phyloP scores from a whole-genome alignment of 2,113 vertebrate species.

The Misgurnus anguillicaudatus region DNA sequence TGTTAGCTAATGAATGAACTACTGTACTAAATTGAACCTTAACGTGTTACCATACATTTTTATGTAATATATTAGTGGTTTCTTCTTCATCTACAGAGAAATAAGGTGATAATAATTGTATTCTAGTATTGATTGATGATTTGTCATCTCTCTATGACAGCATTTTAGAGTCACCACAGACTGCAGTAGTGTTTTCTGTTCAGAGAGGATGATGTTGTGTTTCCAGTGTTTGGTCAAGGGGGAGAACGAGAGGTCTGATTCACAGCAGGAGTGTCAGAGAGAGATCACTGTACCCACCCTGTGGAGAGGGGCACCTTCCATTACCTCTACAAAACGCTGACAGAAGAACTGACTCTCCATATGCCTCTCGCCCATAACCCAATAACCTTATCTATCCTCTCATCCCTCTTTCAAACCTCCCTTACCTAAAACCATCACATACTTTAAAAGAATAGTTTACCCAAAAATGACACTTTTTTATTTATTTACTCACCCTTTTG shows the following conservation, averaged over 20 bases:
- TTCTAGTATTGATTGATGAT: background rate
- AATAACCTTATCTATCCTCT: background rate
- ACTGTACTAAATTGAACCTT: too few relatives aligned
- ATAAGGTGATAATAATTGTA: background rate
- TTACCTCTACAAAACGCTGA: slow-evolving; percentile 60
- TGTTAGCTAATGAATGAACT: too few relatives aligned
- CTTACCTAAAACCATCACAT: background rate
- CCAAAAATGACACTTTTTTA: too few relatives aligned
- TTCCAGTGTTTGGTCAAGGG: slow-evolving; percentile 23
- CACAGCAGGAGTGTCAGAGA: slow-evolving; percentile 46
- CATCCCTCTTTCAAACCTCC: background rate
- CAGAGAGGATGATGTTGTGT: background rate
- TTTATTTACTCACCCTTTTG: background rate
- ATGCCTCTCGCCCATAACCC: slow-evolving; percentile 32
- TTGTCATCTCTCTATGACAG: background rate
- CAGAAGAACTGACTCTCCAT: slow-evolving; percentile 37
- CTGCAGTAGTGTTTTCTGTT: slow-evolving; percentile 1
- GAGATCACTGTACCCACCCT: slow-evolving; percentile 31
- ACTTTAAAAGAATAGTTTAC: background rate
- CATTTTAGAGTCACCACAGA: background rate
- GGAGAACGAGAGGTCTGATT: slow-evolving; percentile 37
- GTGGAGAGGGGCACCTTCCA: slow-evolving; percentile 53
- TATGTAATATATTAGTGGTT: too few relatives aligned
- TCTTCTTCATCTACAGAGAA: too few relatives aligned
- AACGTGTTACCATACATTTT: too few relatives aligned